phyloP scores from a whole-genome alignment of 2,888 invertebrate species.

The Agrilus cyanescens region DNA sequence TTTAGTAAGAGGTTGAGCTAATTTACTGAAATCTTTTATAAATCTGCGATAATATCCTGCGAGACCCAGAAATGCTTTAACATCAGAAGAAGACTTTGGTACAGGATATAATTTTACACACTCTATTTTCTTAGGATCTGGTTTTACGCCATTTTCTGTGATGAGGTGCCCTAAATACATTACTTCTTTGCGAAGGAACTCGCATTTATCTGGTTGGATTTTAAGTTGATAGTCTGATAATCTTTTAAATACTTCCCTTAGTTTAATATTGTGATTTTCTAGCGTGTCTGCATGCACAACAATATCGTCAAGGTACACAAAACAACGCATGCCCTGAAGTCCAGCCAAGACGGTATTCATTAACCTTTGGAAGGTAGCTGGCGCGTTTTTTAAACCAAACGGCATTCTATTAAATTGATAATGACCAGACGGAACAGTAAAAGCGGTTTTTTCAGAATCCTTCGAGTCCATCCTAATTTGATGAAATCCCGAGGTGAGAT shows the following conservation, averaged over 20 bases:
- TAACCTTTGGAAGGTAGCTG: constrained; percentile 21
- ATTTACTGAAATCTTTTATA: constrained; percentile 17
- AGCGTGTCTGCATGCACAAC: constrained; percentile 20
- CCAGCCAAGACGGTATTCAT: constrained; percentile 23
- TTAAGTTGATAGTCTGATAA: constrained; percentile 6
- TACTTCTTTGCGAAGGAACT: no score
- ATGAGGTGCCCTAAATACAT: constrained; percentile 14
- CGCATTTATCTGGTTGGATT: no score
- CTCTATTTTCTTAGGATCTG: constrained; percentile 13
- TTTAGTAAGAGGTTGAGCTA: constrained; percentile 16
- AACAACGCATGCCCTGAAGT: constrained; percentile 18
- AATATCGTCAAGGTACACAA: constrained; percentile 29
- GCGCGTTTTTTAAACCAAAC: constrained; percentile 13
- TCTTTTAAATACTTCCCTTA: constrained; percentile 18
- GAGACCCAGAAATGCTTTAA: constrained; percentile 16
- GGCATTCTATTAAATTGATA: constrained; percentile 12
- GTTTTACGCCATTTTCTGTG: constrained; percentile 11
- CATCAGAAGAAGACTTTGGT: constrained; percentile 9
- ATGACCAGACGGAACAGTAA: constrained; percentile 9
- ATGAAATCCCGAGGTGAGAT: no score
- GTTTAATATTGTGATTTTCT: constrained; percentile 16
- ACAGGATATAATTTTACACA: constrained; percentile 9
- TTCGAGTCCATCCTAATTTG: no score
- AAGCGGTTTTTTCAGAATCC: constrained; percentile 11
- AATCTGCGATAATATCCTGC: constrained; percentile 19